Base-by-base conservation (phyloP, 2,888 invertebrate genomes). In the Cybosia mesomella region DNA sequence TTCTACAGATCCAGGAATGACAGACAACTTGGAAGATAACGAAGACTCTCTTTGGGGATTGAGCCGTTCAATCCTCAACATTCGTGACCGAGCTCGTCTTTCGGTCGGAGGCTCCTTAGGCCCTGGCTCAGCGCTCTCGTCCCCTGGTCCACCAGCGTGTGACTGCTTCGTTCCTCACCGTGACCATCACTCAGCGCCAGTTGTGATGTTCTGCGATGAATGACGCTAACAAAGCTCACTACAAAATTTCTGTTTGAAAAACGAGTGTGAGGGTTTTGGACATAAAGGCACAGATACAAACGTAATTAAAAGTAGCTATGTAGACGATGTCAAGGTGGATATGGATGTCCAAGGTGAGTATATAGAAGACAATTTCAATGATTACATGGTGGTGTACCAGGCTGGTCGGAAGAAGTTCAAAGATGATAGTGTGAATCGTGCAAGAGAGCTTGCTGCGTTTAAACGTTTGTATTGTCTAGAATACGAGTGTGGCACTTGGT, bases 201-300 rank as follows among this genome's bases (percentile, higher is more conserved):
- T 91, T n/a, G 96, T 96, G 39, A 92, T 96, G 22, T 96, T 96
- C 87, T 96, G 95, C 83, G 95, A 94, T n/a, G 92, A 94, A 85
- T 93, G 93, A 93, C 91, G 87, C 81, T 92, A 93, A 92, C 92
- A 71, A 60, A 76, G 63, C 74, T 72, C 74, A 59, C 67, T 76
- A 61, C 73, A 77, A 61, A 64, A 73, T 61, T 82, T 82, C 76
- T 82, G 84, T 83, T 70, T 80, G 66, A 80, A 80, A 70, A 79
- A 79, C 66, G 78, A 76, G 62, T 64, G 62, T 66, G 80, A 76
- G 21, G 22, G 63, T 15, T 68, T 71, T n/a, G 55, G 39, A 62
- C 68, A 62, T 0, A 65, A 10, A 13, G 73, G 59, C 22, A 39
- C n/a, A 62, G 49, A 55, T 39, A 28, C 7, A 28, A 32, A 49